Evolutionary conservation across 2,113 vertebrate species (phyloP), one percentile per base, ranked within the genome.

Genomic region (Phrynosoma blainvillii): DNA sequence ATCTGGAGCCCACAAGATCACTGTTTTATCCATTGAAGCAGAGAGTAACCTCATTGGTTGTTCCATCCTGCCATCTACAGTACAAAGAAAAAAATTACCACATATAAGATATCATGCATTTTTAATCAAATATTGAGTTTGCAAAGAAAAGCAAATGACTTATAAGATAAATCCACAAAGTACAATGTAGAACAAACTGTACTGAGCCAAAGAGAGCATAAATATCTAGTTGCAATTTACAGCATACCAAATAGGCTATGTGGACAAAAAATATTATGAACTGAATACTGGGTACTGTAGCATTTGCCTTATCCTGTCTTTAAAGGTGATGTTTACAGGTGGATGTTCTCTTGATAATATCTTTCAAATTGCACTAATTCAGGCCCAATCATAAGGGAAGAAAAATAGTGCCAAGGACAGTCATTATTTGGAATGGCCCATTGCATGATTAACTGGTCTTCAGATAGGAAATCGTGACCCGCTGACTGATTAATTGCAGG

Each of bases 11-110:
- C 99, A 99, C 30, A 99, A 94, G 92, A 99, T 98, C 97, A 99
- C 98, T 76, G 98, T 99, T 97, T 99, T 99, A 96, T 99, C 98
- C 98, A 99, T 98, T 78, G 99, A 99, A 1, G 98, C 98, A 82
- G 99, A 99, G 20, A 99, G 95, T 82, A 99, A 93, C 90, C 94
- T 96, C 94, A 98, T 95, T 83, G 97, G 97, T 90, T 98, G 98
- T 90, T 98, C 96, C 88, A 97, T 93, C 92, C 96, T 95, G 71
- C 97, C 97, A 95, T 96, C 99, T 99, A 94, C 92, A 97, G 97
- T 92, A 96, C 92, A 95, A 95, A 94, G 40, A 92, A 32, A 91
- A 91, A 52, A 13, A 93, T 79, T 76, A 94, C 12, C n/a, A 66
- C 71, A 52, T 86, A 79, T 5, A 86, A 88, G 1, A 27, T 9